Evolutionary conservation across 1,140 invertebrate species (phyloP), one percentile per base, ranked within the genome.

Genomic region (Danaus plexippus): DNA sequence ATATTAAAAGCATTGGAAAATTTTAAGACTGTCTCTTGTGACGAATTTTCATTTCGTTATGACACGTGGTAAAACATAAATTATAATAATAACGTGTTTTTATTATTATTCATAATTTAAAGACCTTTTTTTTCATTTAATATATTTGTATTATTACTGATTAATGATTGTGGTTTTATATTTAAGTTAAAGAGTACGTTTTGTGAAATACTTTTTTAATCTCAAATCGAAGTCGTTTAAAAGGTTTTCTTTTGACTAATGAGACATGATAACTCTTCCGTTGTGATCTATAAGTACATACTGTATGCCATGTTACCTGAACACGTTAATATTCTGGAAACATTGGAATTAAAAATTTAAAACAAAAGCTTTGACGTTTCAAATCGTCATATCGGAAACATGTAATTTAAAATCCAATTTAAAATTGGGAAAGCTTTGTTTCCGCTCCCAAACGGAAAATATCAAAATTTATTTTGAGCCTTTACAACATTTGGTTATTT

Each of bases 371-470:
- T 52, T 43, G 56, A 58, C 48, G 43, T 58, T 52, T 13, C 32
- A 61, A 57, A 61, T 55, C 59, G 52, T 62, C 47, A 58, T 58
- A 70, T 70, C 57, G 59, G 59, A 60, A 54, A 62, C 67, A 69
- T 67, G 67, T 67, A 63, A 64, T 73, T 73, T 68, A 64, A 73
- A 70, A 70, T 67, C 59, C 67, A 73, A 73, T 73, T 73, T 73
- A 67, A 73, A 73, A 66, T 64, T 64, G 61, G 57, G 54, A 57
- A 61, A 54, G 54, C 63, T 48, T 43, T 44, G 46, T 52, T 61
- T 54, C 59, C 64, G 22, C 13, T 11, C 42, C 43, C 53, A 57
- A 22, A 53, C 43, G 41, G 44, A 59, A 50, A 52, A 57, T 64
- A 64, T 61, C 52, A 41, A 47, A 59, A 59, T 52, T 57, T 52